Base-by-base conservation (phyloP, 30 jellyfish, hydroid and myxozoan genomes). In the Aurelia sp. region DNA sequence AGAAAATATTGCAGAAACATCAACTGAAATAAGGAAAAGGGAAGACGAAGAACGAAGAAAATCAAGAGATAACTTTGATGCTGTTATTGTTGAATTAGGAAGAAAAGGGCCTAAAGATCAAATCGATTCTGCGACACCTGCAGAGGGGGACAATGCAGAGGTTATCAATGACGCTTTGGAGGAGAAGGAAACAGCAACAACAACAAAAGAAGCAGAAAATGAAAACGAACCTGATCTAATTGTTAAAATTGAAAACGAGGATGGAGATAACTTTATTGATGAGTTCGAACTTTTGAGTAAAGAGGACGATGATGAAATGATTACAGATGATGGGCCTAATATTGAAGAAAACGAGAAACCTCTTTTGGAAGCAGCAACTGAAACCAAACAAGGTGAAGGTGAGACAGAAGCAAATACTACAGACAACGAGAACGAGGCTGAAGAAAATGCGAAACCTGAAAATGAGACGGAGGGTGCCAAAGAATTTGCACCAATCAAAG, bases 11-110 rank as follows among this genome's bases (percentile, higher is more conserved):
- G 22, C 62, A 10, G 82, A 62, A 62, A 84, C 82, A 6, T 71
- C 93, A 33, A 27, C 23, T 6, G 86, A 71, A 73, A 41, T 48
- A 15, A 41, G 76, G 19, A 27, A 72, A 31, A 19, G 20, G 13
- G 93, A 84, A 47, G 93, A 71, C 8, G 86, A 18, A 11, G 93
- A 71, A 30, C n/a, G 81, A 35, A 41, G 76, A 62, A 84, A 71
- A 48, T 84, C 93, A 53, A 84, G 52, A 67, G 93, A 84, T 50
- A 37, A 41, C 20, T 84, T 84, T 65, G 93, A 71, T 53, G 87
- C 86, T 6, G 93, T 84, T 73, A 40, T 84, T 84, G 78, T 55
- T 68, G 82, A 84, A 63, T 80, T 84, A 17, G 55, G 27, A 37
- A 53, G 23, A 70, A 72, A 73, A 21, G 82, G 72, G 11, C 33